Conservation (phyloP, 2,113 vertebrate species). For the Cebidichthys violaceus region DNA sequence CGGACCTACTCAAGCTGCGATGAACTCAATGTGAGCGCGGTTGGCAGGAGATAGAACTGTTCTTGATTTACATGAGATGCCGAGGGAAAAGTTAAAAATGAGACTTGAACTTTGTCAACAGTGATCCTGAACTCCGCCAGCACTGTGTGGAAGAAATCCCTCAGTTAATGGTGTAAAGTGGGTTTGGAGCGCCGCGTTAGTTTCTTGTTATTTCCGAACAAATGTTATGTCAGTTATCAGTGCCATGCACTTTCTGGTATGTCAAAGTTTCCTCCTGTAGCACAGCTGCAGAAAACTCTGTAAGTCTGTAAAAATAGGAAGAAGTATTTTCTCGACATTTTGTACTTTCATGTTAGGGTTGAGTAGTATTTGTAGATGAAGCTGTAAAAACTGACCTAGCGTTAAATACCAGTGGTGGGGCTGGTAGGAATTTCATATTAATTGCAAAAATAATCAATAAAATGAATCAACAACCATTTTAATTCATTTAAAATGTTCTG, state of each 20-base stretch:
- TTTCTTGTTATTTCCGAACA: background rate
- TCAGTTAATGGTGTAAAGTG: background rate
- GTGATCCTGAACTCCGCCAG: conserved; percentile 17
- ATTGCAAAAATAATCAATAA: background rate
- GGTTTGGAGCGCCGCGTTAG: background rate
- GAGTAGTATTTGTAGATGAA: background rate
- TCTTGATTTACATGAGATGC: background rate
- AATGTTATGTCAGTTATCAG: background rate
- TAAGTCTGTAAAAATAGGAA: background rate
- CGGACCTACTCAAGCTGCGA: conserved; percentile 30
- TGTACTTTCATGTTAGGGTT: background rate
- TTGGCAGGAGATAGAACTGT: background rate
- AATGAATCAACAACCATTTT: background rate
- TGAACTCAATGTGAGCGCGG: background rate
- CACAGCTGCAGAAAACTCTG: conserved; percentile 6
- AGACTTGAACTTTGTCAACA: background rate
- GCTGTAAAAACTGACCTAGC: background rate
- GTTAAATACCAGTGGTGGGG: too few species aligned
- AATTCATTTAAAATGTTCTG: background rate
- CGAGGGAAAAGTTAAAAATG: background rate
- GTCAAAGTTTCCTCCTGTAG: background rate
- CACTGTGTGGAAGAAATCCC: background rate
- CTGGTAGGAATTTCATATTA: background rate
- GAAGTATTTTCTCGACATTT: background rate
- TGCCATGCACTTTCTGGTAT: background rate